Percentiles rank a stretch among this genome's conserved stretches.
Evolutionary conservation across 2,113 vertebrate genomes (phyloP).

Genomic region (Smithornis capensis): DNA sequence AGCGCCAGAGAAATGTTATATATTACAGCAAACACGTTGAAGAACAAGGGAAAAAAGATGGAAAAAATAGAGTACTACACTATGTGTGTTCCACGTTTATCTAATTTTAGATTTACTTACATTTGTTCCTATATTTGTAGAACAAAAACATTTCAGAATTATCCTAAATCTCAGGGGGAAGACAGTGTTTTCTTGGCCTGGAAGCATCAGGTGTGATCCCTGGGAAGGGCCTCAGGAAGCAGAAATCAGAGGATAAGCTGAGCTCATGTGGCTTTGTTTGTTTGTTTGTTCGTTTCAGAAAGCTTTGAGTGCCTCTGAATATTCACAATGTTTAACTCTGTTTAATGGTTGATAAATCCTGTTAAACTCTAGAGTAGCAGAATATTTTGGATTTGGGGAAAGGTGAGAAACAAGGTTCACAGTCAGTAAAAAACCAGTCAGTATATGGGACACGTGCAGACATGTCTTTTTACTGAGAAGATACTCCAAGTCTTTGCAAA

Average conservation of each 20-base stretch:
- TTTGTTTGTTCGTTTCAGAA: neutral
- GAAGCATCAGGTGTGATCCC: neutral
- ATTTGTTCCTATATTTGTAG: neutral
- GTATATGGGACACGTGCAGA: neutral
- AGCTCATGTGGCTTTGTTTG: neutral
- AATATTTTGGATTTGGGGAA: neutral
- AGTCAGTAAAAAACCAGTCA: too few species aligned
- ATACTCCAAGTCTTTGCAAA: neutral
- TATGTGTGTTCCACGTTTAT: neutral
- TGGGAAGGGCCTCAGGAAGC: neutral
- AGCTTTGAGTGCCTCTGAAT: neutral
- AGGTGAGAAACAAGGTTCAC: neutral
- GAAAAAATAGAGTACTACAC: neutral
- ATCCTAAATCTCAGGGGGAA: neutral
- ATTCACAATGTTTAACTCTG: neutral
- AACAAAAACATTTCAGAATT: neutral
- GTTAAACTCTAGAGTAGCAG: neutral
- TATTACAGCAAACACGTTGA: neutral
- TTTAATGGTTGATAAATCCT: neutral
- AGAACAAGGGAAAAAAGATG: neutral
- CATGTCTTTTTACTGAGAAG: neutral
- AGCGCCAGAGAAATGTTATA: neutral
- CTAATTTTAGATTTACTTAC: neutral
- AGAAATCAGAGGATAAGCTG: neutral
- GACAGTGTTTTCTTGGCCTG: neutral